Evolutionary conservation across 2,888 invertebrate genomes (phyloP).

Genomic region (Andrena hattorfiana): DNA sequence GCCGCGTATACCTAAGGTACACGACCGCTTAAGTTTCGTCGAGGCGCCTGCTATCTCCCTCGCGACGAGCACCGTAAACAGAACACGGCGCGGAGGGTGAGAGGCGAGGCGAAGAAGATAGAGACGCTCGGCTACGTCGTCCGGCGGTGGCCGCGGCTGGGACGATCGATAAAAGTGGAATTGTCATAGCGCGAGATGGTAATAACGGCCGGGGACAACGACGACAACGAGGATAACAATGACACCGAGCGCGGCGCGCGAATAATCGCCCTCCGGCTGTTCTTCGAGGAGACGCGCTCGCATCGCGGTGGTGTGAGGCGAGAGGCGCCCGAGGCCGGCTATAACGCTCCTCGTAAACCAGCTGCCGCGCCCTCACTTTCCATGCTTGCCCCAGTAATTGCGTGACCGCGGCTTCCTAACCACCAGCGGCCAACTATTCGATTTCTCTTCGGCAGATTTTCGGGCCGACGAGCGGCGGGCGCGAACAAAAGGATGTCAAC

Average conservation of each 20-base stretch:
- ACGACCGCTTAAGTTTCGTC: conserved; percentile 77
- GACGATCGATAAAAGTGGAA: conserved; percentile 76
- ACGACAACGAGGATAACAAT: conserved; percentile 44
- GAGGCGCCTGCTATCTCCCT: conserved; percentile 72
- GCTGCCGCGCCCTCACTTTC: conserved; percentile 7
- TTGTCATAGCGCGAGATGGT: conserved; percentile 75
- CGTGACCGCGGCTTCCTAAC: neutral
- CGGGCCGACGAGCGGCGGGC: neutral
- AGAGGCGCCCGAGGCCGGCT: neutral
- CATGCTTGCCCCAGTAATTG: neutral
- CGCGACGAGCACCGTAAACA: conserved; percentile 74
- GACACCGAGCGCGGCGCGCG: conserved; percentile 35
- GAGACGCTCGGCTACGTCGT: conserved; percentile 61
- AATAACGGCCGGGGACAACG: conserved; percentile 68
- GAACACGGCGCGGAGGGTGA: conserved; percentile 46
- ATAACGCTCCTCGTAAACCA: conserved; percentile 13
- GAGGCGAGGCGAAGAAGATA: conserved; percentile 56
- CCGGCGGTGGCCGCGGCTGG: conserved; percentile 48
- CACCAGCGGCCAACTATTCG: no score
- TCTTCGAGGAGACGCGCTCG: conserved; percentile 31
- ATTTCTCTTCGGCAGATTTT: neutral
- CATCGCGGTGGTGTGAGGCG: neutral
- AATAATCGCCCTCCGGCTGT: conserved; percentile 55
- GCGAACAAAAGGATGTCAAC: conserved; percentile 30
- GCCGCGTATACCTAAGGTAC: conserved; percentile 72